phyloP scores from a whole-genome alignment of 2,888 invertebrate genomes.

The Asteroscopus sphinx region DNA sequence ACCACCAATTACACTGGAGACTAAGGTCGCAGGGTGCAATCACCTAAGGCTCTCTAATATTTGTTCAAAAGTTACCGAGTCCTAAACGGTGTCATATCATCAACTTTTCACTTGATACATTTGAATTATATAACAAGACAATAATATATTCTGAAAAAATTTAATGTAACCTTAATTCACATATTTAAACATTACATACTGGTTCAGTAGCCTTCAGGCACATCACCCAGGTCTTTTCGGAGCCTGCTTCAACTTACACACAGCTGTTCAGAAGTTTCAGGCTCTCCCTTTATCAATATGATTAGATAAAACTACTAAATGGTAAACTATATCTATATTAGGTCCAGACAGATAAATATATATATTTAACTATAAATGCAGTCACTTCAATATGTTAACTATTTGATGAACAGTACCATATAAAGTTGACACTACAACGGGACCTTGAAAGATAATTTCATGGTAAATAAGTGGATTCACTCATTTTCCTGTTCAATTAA shows the following conservation, averaged over 20 bases:
- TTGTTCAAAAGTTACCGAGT: conserved; percentile 80
- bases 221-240: conserved; percentile 73
- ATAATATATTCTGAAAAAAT: conserved; percentile 90
- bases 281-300: conserved; percentile 69
- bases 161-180: conserved; percentile 87
- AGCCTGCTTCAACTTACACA: conserved; percentile 75
- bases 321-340: conserved; percentile 76
- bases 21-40: conserved; percentile 79
- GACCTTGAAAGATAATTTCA: conserved; percentile 67
- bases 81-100: conserved; percentile 78
- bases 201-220: conserved; percentile 85
- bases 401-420: conserved; percentile 43
- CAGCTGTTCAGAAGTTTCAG: conserved; percentile 80
- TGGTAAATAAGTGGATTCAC: conserved; percentile 61
- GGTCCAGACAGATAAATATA: conserved; percentile 76
- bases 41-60: conserved; percentile 86
- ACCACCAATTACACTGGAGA: conserved; percentile 65
- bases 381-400: conserved; percentile 38
- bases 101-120: conserved; percentile 84
- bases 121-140: conserved; percentile 90
- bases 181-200: conserved; percentile 86
- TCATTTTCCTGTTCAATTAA: conserved; percentile 77
- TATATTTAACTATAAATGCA: conserved; percentile 60
- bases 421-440: conserved; percentile 44
- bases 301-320: conserved; percentile 71